Evolutionary conservation across 2,113 vertebrate species (phyloP).

Genomic region (Peromyscus leucopus): DNA sequence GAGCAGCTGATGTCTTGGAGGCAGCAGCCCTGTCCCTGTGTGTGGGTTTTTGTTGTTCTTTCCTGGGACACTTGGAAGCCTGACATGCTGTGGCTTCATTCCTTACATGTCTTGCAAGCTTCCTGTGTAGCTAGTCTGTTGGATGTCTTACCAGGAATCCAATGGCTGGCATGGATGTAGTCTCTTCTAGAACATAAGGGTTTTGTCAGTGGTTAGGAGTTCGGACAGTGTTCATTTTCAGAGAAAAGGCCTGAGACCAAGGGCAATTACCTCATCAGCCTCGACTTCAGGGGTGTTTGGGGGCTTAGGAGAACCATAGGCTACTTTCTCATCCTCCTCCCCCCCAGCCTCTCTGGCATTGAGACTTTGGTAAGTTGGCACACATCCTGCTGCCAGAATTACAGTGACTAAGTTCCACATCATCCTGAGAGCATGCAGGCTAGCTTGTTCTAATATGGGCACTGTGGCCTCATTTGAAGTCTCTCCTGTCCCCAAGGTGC

Average conservation of each 20-base stretch:
- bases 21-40: fast-evolving
- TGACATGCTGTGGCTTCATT: too few relatives aligned
- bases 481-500: neutral
- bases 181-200: neutral
- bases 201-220: neutral
- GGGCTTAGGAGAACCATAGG: neutral
- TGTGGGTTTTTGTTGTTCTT: neutral
- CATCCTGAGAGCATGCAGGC: neutral
- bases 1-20: neutral
- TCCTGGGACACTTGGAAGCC: neutral
- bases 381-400: neutral
- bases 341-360: neutral
- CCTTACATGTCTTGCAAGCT: neutral
- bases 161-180: fast-evolving
- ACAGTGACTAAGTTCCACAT: neutral
- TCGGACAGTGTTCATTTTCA: neutral
- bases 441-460: neutral
- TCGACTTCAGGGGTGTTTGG: neutral
- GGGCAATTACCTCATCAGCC: neutral
- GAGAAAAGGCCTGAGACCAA: neutral
- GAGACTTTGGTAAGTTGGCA: neutral
- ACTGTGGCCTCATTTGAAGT: neutral
- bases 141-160: neutral
- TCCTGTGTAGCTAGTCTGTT: fast-evolving
- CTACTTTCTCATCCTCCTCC: neutral